Base-by-base conservation (phyloP, 53 echinoderm and acorn worm species). In the Luidia sarsii region DNA sequence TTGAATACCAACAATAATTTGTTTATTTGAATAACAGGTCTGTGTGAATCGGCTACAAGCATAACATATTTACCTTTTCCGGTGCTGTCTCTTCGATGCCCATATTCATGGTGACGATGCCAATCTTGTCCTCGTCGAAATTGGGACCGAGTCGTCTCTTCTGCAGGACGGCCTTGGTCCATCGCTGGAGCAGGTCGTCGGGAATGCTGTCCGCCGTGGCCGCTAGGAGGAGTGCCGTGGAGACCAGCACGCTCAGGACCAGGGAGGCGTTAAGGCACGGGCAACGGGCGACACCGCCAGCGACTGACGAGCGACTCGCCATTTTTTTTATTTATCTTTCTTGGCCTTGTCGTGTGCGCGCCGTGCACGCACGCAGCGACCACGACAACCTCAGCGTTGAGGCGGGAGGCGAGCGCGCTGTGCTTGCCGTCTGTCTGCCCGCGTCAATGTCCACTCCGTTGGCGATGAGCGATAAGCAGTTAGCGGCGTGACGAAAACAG, bases 211-310 rank as follows among this genome's bases (percentile, higher is more conserved):
- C 48, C 7, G 43, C 77, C 45, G 60, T n/a, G 18, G 77, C 31
- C 6, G 41, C 41, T 6, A 41, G n/a, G n/a, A n/a, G n/a, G n/a
- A n/a, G n/a, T n/a, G n/a, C n/a, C n/a, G n/a, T n/a, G n/a, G n/a
- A n/a, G n/a, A n/a, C n/a, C n/a, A n/a, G n/a, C n/a, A 41, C 41
- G 41, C 6, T 11, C 41, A 41, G 41, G 41, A 41, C n/a, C n/a
- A n/a, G n/a, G n/a, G n/a, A n/a, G n/a, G n/a, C n/a, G n/a, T 21
- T 77, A 61, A 77, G 77, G 77, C 77, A 77, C 77, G 59, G 60
- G 8, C n/a, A 41, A 41, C 7, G 50, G 54, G n/a, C 15, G 31
- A 33, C 10, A 25, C 59, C n/a, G n/a, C n/a, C n/a, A n/a, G n/a
- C n/a, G n/a, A 46, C 15, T 46, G 8, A 15, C 53, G 4, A 68